A percentile compares a stretch with the other conserved stretches of the same genome.
phyloP scores from a whole-genome alignment of 1,140 invertebrate species.

The Nixonia krombeini region DNA sequence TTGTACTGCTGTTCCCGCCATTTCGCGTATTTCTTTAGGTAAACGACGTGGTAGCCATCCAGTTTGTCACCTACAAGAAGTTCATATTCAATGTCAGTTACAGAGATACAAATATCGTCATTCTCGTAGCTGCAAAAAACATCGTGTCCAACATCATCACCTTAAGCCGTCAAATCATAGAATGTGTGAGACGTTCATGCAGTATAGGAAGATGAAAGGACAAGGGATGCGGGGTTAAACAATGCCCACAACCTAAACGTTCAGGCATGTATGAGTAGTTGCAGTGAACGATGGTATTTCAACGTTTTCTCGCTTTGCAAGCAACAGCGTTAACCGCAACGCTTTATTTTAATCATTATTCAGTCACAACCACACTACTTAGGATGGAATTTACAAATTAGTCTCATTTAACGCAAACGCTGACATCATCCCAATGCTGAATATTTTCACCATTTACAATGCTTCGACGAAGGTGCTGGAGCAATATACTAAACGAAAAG shows the following conservation, averaged over 20 bases:
- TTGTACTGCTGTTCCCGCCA: conserved; percentile 57
- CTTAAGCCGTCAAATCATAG: not conserved
- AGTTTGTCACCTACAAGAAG: conserved; percentile 60
- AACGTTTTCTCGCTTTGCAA: no score
- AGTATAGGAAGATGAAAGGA: not conserved
- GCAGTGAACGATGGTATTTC: no score
- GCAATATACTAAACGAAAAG: no score
- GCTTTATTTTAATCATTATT: not conserved
- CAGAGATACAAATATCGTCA: not conserved
- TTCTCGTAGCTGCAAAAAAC: not conserved
- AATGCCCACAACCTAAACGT: not conserved
- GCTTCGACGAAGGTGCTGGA: no score
- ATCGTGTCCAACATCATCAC: not conserved
- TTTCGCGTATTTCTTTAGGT: conserved; percentile 36
- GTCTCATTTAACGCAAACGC: no score
- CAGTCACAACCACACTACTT: not conserved
- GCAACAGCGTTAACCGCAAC: not conserved
- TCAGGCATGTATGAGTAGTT: not conserved
- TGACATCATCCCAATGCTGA: no score
- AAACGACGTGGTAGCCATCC: conserved; percentile 26
- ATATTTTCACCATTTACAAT: no score
- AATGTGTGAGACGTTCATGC: not conserved
- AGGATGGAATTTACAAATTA: not conserved
- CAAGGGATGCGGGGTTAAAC: not conserved
- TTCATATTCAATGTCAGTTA: conserved; percentile 39